phyloP scores from a whole-genome alignment of 2,888 invertebrate genomes.

The Pharmacophagus antenor region DNA sequence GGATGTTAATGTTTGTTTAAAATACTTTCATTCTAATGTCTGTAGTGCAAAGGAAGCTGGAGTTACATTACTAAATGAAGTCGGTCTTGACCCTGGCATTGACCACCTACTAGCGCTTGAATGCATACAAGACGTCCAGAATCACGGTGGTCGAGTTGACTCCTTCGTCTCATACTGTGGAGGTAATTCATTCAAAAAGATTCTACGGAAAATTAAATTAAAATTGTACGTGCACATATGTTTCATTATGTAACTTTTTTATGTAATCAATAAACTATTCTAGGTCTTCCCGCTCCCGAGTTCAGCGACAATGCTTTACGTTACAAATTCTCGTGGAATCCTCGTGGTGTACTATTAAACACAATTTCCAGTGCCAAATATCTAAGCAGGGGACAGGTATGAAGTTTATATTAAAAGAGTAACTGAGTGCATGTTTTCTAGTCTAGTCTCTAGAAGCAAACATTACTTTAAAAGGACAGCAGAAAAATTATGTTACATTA shows the following conservation, averaged over 20 bases:
- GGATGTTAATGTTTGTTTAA: too few relatives aligned
- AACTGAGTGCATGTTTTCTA: too few relatives aligned
- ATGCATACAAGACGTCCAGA: constrained; percentile 95
- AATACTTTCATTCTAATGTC: neutral
- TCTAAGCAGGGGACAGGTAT: constrained; percentile 88
- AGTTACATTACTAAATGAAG: constrained; percentile 96
- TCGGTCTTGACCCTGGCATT: constrained; percentile 99
- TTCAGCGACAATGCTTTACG: constrained; percentile 93
- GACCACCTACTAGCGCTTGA: constrained; percentile 98
- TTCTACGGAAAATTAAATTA: neutral
- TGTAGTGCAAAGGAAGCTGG: constrained; percentile 92
- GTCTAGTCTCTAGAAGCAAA: too few relatives aligned
- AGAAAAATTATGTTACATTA: too few relatives aligned
- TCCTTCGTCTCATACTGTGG: constrained; percentile 99
- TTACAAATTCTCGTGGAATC: constrained; percentile 98
- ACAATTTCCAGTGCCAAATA: constrained; percentile 95
- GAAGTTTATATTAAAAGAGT: neutral
- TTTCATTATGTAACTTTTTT: neutral
- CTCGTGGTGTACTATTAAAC: constrained; percentile 94
- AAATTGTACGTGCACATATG: neutral
- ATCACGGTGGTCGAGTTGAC: constrained; percentile 93
- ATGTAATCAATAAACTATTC: constrained; percentile 26
- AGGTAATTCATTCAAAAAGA: constrained; percentile 49
- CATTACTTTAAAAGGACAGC: too few relatives aligned
- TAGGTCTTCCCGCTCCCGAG: constrained; percentile 97